Percentiles rank a stretch among this genome's conserved stretches.
phyloP scores from a whole-genome alignment of 2,888 invertebrate species.

The Phalera bucephala region DNA sequence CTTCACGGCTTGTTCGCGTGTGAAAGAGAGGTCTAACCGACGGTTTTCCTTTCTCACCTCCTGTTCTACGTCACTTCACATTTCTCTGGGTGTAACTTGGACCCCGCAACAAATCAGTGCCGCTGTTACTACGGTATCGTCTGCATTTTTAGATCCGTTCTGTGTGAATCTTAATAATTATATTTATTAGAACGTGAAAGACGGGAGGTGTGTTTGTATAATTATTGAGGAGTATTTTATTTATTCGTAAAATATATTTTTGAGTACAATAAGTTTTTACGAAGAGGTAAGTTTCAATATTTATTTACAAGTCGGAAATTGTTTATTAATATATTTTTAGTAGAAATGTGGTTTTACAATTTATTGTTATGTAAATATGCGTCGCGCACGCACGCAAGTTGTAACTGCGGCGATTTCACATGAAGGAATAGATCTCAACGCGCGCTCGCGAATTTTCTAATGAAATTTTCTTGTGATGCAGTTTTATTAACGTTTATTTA shows the following conservation, averaged over 20 bases:
- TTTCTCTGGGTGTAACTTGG: slow-evolving; percentile 66
- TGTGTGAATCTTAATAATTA: slow-evolving; percentile 40
- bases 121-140: slow-evolving; percentile 63
- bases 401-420: background rate
- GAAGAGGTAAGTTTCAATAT: background rate
- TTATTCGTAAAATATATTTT: background rate
- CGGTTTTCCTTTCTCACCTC: slow-evolving; percentile 74
- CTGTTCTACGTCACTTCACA: slow-evolving; percentile 67
- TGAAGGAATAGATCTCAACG: slow-evolving; percentile 57
- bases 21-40: slow-evolving; percentile 53
- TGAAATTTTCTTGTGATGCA: slow-evolving; percentile 2
- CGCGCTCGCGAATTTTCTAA: too few relatives aligned
- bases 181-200: slow-evolving; percentile 54
- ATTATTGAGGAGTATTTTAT: background rate
- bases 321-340: too few relatives aligned
- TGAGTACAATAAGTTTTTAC: background rate
- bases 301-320: too few relatives aligned
- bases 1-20: slow-evolving; percentile 43
- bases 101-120: slow-evolving; percentile 66
- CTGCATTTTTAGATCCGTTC: slow-evolving; percentile 62
- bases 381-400: background rate
- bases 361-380: too few relatives aligned
- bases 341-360: too few relatives aligned
- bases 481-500: too few relatives aligned
- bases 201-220: slow-evolving; percentile 41